Evolutionary conservation across 1,140 invertebrate species (phyloP).

Genomic region (Tetramorium alpestre): DNA sequence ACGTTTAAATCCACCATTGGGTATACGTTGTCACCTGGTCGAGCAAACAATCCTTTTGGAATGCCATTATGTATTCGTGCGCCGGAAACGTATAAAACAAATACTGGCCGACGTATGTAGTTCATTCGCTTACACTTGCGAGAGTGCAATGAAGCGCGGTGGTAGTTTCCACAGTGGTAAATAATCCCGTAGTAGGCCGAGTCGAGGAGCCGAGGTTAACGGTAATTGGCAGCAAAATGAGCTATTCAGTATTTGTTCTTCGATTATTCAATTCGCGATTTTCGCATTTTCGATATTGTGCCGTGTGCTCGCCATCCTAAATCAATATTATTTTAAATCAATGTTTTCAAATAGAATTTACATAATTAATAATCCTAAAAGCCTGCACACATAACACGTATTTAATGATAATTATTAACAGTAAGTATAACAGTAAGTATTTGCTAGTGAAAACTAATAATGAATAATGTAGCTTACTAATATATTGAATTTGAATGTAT

Average conservation of each 20-base stretch:
- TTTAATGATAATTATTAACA: constrained; percentile 7
- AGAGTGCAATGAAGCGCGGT: background rate
- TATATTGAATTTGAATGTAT: background rate
- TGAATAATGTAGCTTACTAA: background rate
- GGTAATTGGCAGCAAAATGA: constrained; percentile 61
- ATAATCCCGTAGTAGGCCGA: constrained; percentile 33
- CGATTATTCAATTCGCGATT: constrained; percentile 30
- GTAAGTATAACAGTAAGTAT: background rate
- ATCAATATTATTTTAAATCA: background rate
- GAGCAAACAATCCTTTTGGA: constrained; percentile 47
- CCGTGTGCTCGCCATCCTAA: background rate
- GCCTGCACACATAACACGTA: background rate
- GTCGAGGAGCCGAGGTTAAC: background rate
- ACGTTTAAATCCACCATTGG: constrained; percentile 31
- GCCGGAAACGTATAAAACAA: constrained; percentile 50
- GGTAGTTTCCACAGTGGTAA: constrained; percentile 41
- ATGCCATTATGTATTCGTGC: constrained; percentile 43
- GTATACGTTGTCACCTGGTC: constrained; percentile 43
- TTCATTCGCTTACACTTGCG: constrained; percentile 42
- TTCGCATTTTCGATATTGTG: constrained; percentile 19
- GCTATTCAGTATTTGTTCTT: constrained; percentile 43
- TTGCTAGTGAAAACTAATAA: constrained; percentile 17
- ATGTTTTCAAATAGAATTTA: constrained; percentile 12
- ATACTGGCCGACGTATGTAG: constrained; percentile 15
- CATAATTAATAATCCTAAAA: background rate